Evolutionary conservation across 2,113 vertebrate species (phyloP).

Genomic region (Egretta garzetta): DNA sequence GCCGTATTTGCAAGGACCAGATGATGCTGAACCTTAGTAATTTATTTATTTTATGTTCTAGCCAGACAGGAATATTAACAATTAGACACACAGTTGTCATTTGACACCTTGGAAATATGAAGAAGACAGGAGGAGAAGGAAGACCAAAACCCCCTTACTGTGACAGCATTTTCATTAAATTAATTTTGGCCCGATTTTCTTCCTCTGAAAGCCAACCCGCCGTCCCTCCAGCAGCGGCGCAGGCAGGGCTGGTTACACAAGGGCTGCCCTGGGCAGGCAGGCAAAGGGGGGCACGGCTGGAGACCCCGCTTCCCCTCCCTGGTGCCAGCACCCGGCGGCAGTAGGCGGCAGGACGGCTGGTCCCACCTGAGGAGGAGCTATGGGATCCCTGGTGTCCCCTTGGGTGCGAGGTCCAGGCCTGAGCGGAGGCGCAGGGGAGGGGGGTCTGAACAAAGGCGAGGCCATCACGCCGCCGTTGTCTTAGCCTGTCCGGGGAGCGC

Average conservation of each 20-base stretch:
- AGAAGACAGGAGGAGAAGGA: background rate
- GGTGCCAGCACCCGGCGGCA: background rate
- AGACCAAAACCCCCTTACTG: background rate
- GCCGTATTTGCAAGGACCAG: background rate
- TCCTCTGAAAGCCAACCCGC: background rate
- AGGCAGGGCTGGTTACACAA: background rate
- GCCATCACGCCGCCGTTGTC: background rate
- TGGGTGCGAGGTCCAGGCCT: background rate
- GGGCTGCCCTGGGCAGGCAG: background rate
- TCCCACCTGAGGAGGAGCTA: background rate
- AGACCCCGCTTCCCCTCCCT: fast-evolving
- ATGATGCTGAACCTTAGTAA: background rate
- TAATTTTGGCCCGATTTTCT: background rate
- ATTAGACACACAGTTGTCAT: background rate
- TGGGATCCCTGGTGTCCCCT: background rate
- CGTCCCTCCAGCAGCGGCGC: background rate
- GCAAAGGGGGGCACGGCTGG: fast-evolving
- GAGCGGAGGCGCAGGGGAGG: background rate
- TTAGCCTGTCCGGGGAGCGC: background rate
- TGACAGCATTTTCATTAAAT: background rate
- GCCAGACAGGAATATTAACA: background rate
- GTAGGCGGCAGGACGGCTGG: background rate
- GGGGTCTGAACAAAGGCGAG: background rate
- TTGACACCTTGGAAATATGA: background rate
- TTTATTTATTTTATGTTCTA: background rate